phyloP scores from a whole-genome alignment of 2,113 vertebrate species.

The Tetraodon nigroviridis region DNA sequence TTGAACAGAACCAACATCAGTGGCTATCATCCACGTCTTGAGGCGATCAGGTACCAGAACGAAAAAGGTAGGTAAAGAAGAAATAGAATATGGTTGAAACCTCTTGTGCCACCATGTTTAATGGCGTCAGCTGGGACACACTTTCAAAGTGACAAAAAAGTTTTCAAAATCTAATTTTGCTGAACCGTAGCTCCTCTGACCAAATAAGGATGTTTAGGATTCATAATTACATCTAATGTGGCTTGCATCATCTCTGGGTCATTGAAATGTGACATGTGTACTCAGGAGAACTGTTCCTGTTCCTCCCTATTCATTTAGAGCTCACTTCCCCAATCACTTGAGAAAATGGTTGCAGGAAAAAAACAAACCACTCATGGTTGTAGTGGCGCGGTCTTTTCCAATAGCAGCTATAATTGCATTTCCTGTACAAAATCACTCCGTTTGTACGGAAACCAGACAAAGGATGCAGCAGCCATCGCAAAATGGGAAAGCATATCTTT shows the following conservation, averaged over 20 bases:
- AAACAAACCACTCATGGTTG: slow-evolving; percentile 62
- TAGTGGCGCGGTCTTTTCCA: slow-evolving; percentile 56
- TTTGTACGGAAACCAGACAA: slow-evolving; percentile 51
- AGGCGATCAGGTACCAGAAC: too few relatives aligned
- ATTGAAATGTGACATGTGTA: slow-evolving; percentile 50
- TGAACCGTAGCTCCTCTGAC: slow-evolving; percentile 24
- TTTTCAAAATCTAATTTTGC: slow-evolving; percentile 6
- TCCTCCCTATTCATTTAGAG: slow-evolving; percentile 60
- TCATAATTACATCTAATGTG: slow-evolving; percentile 15
- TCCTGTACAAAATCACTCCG: slow-evolving; percentile 59
- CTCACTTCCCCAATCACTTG: slow-evolving; percentile 69
- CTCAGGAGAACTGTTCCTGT: slow-evolving; percentile 52
- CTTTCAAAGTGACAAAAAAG: too few relatives aligned
- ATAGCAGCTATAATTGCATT: slow-evolving; percentile 65
- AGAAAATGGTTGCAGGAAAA: slow-evolving; percentile 63
- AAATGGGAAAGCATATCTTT: slow-evolving; percentile 55
- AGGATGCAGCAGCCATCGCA: slow-evolving; percentile 46
- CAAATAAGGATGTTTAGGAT: slow-evolving; percentile 15
- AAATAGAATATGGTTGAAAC: too few relatives aligned
- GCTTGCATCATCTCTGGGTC: slow-evolving; percentile 44
- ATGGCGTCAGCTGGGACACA: too few relatives aligned
- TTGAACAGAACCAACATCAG: too few relatives aligned
- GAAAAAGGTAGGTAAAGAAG: too few relatives aligned
- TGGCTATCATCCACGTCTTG: too few relatives aligned
- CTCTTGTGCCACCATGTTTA: too few relatives aligned